phyloP scores from a whole-genome alignment of 2,888 invertebrate genomes.

The Euclidia mi region DNA sequence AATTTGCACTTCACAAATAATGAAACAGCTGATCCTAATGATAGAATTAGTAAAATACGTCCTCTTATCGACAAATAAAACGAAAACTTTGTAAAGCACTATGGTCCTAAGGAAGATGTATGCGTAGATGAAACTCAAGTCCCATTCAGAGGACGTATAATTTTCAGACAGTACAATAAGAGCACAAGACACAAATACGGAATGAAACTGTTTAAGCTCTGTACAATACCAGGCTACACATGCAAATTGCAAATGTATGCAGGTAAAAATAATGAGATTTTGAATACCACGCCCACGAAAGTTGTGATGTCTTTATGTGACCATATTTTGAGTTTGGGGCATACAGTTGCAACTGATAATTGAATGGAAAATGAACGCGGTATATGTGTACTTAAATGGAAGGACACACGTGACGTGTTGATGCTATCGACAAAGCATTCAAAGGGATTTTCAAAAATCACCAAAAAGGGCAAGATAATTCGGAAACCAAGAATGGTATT shows the following conservation, averaged over 20 bases:
- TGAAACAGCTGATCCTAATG: slow-evolving; percentile 5
- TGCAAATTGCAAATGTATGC: slow-evolving; percentile 53
- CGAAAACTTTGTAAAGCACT: slow-evolving; percentile 9
- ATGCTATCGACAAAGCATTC: too few species aligned
- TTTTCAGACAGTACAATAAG: too few species aligned
- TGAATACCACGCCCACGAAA: slow-evolving; percentile 50
- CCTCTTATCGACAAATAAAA: slow-evolving; percentile 11
- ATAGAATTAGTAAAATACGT: slow-evolving; percentile 1
- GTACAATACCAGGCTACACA: slow-evolving; percentile 53
- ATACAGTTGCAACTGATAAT: slow-evolving; percentile 52
- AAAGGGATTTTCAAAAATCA: background rate
- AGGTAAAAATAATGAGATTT: slow-evolving; percentile 52
- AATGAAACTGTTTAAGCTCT: slow-evolving; percentile 43
- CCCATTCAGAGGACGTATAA: slow-evolving; percentile 18
- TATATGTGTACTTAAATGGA: background rate
- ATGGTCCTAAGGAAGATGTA: slow-evolving; percentile 12
- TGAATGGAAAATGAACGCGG: slow-evolving; percentile 23
- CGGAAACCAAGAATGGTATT: background rate
- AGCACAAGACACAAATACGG: too few species aligned
- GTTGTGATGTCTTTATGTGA: slow-evolving; percentile 55
- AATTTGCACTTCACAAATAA: slow-evolving; percentile 13
- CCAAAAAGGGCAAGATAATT: background rate
- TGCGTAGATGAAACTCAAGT: slow-evolving; percentile 21
- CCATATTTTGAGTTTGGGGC: slow-evolving; percentile 39
- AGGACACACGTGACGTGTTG: too few species aligned